Base-by-base conservation (phyloP, 2,113 vertebrate species). In the Reinhardtius hippoglossoides region DNA sequence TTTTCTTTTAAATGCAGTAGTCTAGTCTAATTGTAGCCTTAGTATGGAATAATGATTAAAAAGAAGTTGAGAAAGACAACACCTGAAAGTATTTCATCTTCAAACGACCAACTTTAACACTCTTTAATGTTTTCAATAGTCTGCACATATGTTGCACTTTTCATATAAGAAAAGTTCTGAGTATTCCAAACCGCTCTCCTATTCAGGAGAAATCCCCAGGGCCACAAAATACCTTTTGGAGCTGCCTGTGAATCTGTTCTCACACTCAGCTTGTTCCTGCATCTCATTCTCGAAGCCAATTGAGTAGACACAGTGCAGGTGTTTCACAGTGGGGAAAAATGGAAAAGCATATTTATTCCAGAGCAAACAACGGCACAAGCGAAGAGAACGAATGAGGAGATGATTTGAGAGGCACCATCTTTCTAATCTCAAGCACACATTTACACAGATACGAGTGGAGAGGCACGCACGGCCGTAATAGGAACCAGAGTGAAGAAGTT, bases 401-500 rank as follows among this genome's bases (percentile, higher is more conserved):
- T 67, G 56, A 74, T 78, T 66, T 50, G 31, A 71, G 64, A 55
- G 69, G 77, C 50, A 42, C 46, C 81, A 61, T 87, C 63, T 73
- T 82, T 89, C 54, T 67, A 69, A 81, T 88, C 68, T 90, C 37
- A 27, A 68, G 71, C 50, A 20, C 62, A 52, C 66, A 59, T 81
- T 87, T 71, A 52, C 55, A 68, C 48, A 80, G 66, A 85, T 71
- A 90, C 54, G 65, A 78, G 85, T 46, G 20, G 44, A 57, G 65
- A 83, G 68, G 85, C 66, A 77, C 64, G 70, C 60, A 67, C 23
- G 64, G 54, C 57, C 69, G 56, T 89, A 88, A 92, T 83, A 61
- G 71, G 50, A 93, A 90, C 81, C 88, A 91, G 84, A 89, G 83
- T 73, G 57, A 82, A 76, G 80, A 76, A 48, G 77, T 83, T 83